A percentile compares a stretch with the other conserved stretches of the same genome.
Conservation (phyloP, 2,113 vertebrate genomes). For the Peucedramus taeniatus region DNA sequence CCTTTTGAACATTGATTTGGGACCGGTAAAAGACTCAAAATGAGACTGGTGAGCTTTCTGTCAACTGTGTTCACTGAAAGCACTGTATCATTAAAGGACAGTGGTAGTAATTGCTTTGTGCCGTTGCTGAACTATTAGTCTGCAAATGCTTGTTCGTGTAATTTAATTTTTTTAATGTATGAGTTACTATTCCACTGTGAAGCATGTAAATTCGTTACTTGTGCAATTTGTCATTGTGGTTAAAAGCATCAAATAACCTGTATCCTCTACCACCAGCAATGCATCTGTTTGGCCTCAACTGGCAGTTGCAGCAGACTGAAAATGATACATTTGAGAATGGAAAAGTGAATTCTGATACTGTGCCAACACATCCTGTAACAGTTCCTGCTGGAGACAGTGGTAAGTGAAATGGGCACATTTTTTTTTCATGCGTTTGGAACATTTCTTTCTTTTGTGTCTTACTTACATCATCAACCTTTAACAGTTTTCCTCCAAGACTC, state of each 20-base stretch:
- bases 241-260: slow-evolving; percentile 34
- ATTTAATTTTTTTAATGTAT: slow-evolving; percentile 27
- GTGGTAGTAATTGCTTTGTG: slow-evolving; percentile 21
- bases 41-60: slow-evolving; percentile 22
- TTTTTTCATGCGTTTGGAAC: neutral
- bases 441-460: neutral
- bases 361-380: slow-evolving; percentile 85
- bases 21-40: neutral
- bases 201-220: neutral
- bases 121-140: neutral
- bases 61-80: neutral
- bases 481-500: neutral
- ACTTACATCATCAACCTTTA: neutral
- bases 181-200: neutral
- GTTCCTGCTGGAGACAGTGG: slow-evolving; percentile 87
- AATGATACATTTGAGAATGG: slow-evolving; percentile 95
- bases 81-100: slow-evolving; percentile 11
- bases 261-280: slow-evolving; percentile 82
- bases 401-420: slow-evolving; percentile 64
- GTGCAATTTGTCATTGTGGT: neutral
- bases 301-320: slow-evolving; percentile 94
- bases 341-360: slow-evolving; percentile 84
- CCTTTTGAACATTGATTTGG: slow-evolving; percentile 14
- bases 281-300: slow-evolving; percentile 97
- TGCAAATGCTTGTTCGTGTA: slow-evolving; percentile 14